Evolutionary conservation across 2,113 vertebrate genomes (phyloP), one percentile per base, ranked within the genome.

Genomic region (Astatoreochromis straeleni): DNA sequence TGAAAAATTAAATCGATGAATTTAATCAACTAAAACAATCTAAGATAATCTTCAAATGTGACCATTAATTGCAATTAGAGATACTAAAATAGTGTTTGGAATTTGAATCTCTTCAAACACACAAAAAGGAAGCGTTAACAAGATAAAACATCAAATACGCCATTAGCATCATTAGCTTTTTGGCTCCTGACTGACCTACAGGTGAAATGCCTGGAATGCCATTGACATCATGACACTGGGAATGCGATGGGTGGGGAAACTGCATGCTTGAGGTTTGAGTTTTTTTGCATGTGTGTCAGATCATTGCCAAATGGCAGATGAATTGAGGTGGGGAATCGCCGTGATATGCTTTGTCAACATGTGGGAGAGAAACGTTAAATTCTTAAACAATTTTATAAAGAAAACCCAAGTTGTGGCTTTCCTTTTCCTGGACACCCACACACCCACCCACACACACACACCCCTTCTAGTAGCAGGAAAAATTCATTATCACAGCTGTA

Each of bases 201-300:
- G 88, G 84, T 86, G 78, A 91, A 87, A 93, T 91, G 60, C 83
- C 85, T 91, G 84, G 81, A 89, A 95, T 94, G 1, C 87, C 91
- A 84, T 88, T 88, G 17, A 24, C 82, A 83, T 90, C 82, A 83
- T 90, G 88, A 88, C 80, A 54, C 7, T n/a, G 58, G 63, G 83
- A 81, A 58, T 16, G 55, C 40, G 45, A 45, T 49, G 86, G 86
- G 80, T 85, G 87, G 49, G 85, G 75, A 81, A 83, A 55, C 58
- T 54, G 26, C 85, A 40, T 85, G 49, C 33, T 73, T 87, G 79
- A 40, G 57, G 54, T 78, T 5, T 86, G 81, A 89, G 82, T 79
- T 84, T 57, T 57, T 42, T 12, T 45, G 2, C 29, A 9, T 26
- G 49, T 29, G 24, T 35, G 47, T 63, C n/a, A 17, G 38, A 87